Conservation (phyloP, 2,888 invertebrate genomes). For the Gnatocerus cornutus region DNA sequence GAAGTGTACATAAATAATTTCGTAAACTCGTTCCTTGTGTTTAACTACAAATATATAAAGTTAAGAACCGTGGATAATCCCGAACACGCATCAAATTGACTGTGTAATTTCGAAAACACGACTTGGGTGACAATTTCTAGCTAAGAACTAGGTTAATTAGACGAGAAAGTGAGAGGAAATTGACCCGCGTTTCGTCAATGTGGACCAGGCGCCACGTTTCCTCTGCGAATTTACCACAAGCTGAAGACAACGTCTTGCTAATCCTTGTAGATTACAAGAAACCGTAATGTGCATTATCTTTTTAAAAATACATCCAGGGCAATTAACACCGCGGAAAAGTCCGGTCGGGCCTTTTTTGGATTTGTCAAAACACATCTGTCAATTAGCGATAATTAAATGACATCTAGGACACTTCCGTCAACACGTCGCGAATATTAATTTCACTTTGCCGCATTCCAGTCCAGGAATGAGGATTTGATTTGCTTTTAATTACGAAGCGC, state of each 20-base stretch:
- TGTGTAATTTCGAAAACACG: conserved; percentile 15
- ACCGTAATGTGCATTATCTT: background rate
- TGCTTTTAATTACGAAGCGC: conserved; percentile 7
- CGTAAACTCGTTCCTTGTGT: conserved; percentile 24
- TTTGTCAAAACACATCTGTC: background rate
- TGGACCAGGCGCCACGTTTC: conserved; percentile 9
- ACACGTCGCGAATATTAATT: background rate
- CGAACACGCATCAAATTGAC: conserved; percentile 13
- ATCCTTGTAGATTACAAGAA: no score
- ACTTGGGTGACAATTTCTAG: background rate
- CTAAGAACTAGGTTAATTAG: conserved; percentile 12
- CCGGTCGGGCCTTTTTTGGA: background rate
- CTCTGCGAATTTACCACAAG: no score
- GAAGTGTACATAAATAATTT: conserved; percentile 31
- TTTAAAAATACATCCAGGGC: background rate
- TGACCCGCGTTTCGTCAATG: background rate
- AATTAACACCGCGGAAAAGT: conserved; percentile 7
- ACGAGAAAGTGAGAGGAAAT: conserved; percentile 28
- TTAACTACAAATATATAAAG: conserved; percentile 20
- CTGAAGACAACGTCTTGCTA: no score
- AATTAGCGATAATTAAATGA: conserved; percentile 20
- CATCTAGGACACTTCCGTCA: conserved; percentile 17
- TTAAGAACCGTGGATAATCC: conserved; percentile 16
- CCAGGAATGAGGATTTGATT: conserved; percentile 8
- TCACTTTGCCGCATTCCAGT: conserved; percentile 17